Evolutionary conservation across 2,888 invertebrate genomes (phyloP).

Genomic region (Leptopilina drosophilae): DNA sequence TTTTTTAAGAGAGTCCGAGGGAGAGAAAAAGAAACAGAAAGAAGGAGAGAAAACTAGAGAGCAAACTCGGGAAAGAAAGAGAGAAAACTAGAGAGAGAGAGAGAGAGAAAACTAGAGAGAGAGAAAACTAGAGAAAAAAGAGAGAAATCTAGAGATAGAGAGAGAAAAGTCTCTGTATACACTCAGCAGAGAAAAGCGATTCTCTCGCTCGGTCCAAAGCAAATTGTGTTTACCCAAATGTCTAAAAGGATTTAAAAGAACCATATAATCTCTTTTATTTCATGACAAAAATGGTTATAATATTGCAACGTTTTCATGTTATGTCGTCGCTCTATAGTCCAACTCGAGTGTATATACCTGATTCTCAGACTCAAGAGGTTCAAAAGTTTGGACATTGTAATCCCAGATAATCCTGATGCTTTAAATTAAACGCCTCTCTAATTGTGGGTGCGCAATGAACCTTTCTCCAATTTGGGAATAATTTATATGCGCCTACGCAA

Average conservation of each 20-base stretch:
- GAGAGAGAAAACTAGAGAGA: too few species aligned
- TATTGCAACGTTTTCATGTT: not conserved
- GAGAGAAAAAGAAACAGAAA: too few species aligned
- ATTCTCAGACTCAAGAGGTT: not conserved
- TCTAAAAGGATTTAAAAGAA: slow-evolving; percentile 1
- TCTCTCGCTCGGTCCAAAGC: not conserved
- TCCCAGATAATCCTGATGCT: slow-evolving; percentile 7
- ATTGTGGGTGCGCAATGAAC: not conserved
- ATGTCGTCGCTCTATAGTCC: not conserved
- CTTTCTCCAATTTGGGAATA: not conserved
- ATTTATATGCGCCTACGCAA: not conserved
- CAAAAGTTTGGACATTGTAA: slow-evolving; percentile 13
- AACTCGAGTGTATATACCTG: not conserved
- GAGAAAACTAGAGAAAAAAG: too few species aligned
- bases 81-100: not conserved
- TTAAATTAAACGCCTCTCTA: not conserved
- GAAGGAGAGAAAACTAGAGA: too few species aligned
- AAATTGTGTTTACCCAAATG: not conserved
- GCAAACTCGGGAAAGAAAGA: too few species aligned
- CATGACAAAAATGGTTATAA: too few species aligned
- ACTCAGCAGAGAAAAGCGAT: too few species aligned
- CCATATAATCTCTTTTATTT: not conserved
- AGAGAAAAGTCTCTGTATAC: not conserved
- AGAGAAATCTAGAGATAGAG: too few species aligned
- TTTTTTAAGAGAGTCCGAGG: too few species aligned